Evolutionary conservation across 2,888 invertebrate species (phyloP).

Genomic region (Drosophila tripunctata): DNA sequence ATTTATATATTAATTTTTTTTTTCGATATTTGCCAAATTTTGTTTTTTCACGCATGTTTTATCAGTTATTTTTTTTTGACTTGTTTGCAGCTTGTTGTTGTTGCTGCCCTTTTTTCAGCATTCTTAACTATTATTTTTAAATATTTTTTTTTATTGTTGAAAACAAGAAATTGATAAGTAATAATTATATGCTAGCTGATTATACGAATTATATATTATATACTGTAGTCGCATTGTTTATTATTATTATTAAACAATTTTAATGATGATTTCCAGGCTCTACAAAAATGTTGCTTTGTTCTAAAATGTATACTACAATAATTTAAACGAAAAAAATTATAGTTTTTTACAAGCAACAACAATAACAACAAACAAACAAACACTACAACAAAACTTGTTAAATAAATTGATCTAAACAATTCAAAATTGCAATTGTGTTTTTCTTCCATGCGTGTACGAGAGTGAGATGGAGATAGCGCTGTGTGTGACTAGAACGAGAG

Average conservation of each 20-base stretch:
- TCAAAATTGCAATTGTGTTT: background rate
- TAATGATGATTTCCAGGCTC: no score
- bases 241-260: no score
- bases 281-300: conserved; percentile 8
- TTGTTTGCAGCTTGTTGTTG: conserved; percentile 9
- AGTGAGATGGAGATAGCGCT: background rate
- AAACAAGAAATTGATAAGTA: background rate
- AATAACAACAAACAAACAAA: background rate
- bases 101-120: conserved; percentile 15
- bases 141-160: background rate
- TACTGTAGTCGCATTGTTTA: conserved; percentile 10
- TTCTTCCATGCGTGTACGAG: background rate
- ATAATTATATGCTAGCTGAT: conserved; percentile 7
- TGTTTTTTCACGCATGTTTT: conserved; percentile 8
- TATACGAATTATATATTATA: no score
- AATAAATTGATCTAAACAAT: conserved; percentile 14
- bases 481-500: background rate
- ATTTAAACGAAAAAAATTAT: background rate
- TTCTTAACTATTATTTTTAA: conserved; percentile 7
- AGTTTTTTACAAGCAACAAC: conserved; percentile 1
- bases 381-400: conserved; percentile 14
- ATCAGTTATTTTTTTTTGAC: background rate
- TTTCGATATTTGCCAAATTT: conserved; percentile 6
- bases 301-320: conserved; percentile 1
- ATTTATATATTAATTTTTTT: background rate